A percentile compares a stretch with the other conserved stretches of the same genome.
phyloP scores from a whole-genome alignment of 2,888 invertebrate genomes.

The Cryptus viduatorius region DNA sequence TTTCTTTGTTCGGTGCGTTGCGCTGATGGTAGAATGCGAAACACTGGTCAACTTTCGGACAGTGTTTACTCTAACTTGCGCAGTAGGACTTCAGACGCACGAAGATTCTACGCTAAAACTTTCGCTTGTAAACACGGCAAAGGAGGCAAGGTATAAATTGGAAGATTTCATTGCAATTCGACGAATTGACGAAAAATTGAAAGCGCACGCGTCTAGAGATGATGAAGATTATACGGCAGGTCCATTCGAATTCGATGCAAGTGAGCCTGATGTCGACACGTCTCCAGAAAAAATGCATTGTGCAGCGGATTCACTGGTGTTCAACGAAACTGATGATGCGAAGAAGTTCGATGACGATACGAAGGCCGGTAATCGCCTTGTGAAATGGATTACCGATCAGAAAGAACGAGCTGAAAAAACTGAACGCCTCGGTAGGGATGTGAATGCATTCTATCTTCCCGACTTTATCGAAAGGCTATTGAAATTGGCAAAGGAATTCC shows the following conservation, averaged over 20 bases:
- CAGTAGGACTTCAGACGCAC: slow-evolving; percentile 42
- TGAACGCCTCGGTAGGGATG: background rate
- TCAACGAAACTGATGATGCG: background rate
- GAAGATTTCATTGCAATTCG: slow-evolving; percentile 44
- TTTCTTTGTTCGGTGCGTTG: slow-evolving; percentile 54
- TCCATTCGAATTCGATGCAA: slow-evolving; percentile 7
- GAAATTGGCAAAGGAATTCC: slow-evolving; percentile 11
- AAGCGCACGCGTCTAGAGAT: slow-evolving; percentile 7
- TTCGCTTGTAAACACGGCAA: slow-evolving; percentile 6
- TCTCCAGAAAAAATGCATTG: background rate
- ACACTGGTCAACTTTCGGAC: slow-evolving; percentile 35
- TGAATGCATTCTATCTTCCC: slow-evolving; percentile 44
- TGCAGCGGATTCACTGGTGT: no score
- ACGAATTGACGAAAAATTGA: slow-evolving; percentile 16
- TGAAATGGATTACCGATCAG: background rate
- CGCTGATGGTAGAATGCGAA: slow-evolving; percentile 52
- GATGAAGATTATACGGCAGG: slow-evolving; percentile 24
- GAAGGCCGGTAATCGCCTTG: slow-evolving; percentile 14
- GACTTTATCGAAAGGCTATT: slow-evolving; percentile 24
- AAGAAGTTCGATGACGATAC: slow-evolving; percentile 6
- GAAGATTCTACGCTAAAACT: slow-evolving; percentile 41
- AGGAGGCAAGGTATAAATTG: slow-evolving; percentile 42
- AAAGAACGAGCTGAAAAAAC: slow-evolving; percentile 2
- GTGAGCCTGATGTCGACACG: background rate
- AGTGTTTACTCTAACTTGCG: slow-evolving; percentile 51